These are phyloP conservation scores for Acanthochromis polyacanthus DNA, from an alignment of 2,113 vertebrate genomes.

Conservation along the genomic window DNA sequence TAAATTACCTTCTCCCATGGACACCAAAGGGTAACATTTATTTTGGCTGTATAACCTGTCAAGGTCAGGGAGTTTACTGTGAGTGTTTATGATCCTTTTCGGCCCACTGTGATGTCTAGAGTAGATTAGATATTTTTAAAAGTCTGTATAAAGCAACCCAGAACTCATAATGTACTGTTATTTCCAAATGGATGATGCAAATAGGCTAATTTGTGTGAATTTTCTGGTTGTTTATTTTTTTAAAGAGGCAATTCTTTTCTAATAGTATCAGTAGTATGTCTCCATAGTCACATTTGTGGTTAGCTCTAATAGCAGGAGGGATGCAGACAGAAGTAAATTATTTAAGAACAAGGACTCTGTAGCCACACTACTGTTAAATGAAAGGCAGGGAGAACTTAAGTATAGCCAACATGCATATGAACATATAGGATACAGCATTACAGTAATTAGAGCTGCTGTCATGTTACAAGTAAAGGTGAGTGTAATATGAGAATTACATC, in stretches of 20 bases:
- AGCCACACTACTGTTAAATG: too few relatives aligned
- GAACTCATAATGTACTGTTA: neutral
- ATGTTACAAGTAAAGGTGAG: too few relatives aligned
- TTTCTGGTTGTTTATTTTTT: too few relatives aligned
- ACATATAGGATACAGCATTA: too few relatives aligned
- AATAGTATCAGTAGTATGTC: neutral
- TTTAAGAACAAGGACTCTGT: too few relatives aligned
- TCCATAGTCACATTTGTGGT: neutral
- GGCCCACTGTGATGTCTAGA: neutral
- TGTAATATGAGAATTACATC: too few relatives aligned
- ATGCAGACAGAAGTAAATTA: too few relatives aligned
- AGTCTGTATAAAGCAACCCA: neutral
- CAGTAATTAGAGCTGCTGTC: too few relatives aligned
- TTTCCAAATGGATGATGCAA: neutral
- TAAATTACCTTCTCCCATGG: neutral
- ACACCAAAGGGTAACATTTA: conserved; percentile 6
- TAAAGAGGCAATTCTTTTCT: neutral
- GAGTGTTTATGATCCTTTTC: neutral
- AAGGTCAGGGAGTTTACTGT: conserved; percentile 1
- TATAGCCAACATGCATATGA: too few relatives aligned
- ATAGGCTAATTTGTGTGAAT: neutral
- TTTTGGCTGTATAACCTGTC: neutral
- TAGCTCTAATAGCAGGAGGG: too few relatives aligned
- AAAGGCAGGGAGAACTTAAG: too few relatives aligned
- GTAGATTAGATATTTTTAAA: too few relatives aligned